Base-by-base conservation (phyloP, 2,797 vertebrate species). In the Mallotus villosus region DNA sequence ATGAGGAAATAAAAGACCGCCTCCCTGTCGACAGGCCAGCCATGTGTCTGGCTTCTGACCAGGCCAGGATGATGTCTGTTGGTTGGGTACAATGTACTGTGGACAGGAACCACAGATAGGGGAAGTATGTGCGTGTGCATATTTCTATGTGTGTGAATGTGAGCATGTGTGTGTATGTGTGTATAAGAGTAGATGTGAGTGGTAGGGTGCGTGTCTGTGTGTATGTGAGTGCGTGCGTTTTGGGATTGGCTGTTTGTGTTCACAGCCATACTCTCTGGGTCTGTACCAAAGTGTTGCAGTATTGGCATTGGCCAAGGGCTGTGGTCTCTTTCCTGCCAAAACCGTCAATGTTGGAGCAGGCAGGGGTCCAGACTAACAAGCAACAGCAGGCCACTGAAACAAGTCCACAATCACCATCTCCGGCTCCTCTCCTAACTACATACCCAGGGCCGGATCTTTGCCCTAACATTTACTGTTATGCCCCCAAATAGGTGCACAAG, bases 1-100 rank as follows among this genome's bases (percentile, higher is more conserved):
- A 90, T 85, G 84, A 86, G 84, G 86, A 83, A 84, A 83, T 63
- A 74, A 86, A 88, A 91, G 89, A 87, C 89, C 86, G 79, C 29
- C 3, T 29, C 3, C 84, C 79, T 62, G 84, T 86, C 81, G 82
- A 88, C 86, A 88, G 69, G 78, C 74, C 62, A 82, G 72, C 86
- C 76, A 82, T 82, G 74, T 74, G 81, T 82, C 87, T 89, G 88
- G 89, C 87, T 78, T 73, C 72, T 75, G 74, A 87, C 84, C 86
- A 84, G 87, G 82, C 86, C 59, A 66, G 66, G 22, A 61, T 81
- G 84, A 85, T 82, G 78, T 89, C 84, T 87, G 74, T 82, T 82
- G 81, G 85, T 86, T 55, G 74, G 27, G 19, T 81, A 76, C 37
- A 75, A 82, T 75, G 74, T 82, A 80, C 84, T 78, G 87, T 76